Conservation (phyloP, 2,888 invertebrate species). For the Dryobotodes eremita region DNA sequence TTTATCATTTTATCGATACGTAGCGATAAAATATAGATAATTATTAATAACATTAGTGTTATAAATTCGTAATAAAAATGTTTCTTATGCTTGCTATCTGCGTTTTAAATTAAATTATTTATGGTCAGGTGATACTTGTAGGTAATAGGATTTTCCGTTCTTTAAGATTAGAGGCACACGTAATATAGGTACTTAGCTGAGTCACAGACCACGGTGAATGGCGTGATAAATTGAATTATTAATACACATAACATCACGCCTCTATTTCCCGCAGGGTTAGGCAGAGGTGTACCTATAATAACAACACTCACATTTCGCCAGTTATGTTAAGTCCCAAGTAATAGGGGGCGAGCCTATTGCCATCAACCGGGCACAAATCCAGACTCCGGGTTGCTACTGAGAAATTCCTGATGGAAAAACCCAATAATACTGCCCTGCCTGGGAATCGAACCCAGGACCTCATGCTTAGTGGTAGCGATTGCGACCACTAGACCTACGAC, state of each 20-base stretch:
- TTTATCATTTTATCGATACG: constrained; percentile 26
- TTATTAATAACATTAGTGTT: not conserved
- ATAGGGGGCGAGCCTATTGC: no score
- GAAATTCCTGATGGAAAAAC: not conserved
- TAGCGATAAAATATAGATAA: constrained; percentile 30
- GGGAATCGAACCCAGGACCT: not conserved
- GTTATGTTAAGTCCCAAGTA: no score
- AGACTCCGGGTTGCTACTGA: not conserved
- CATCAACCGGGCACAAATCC: no score
- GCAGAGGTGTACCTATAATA: no score
- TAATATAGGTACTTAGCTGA: constrained; percentile 18
- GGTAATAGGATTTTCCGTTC: constrained; percentile 6
- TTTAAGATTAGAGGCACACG: not conserved
- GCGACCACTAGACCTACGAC: not conserved
- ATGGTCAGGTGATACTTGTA: constrained; percentile 14
- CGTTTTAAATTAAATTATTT: constrained; percentile 12
- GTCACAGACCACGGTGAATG: constrained; percentile 19
- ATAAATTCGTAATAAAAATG: constrained; percentile 27
- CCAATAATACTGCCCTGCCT: no score
- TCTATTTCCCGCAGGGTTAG: no score
- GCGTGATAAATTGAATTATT: constrained; percentile 21
- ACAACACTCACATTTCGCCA: no score
- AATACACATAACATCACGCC: not conserved
- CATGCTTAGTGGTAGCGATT: not conserved
- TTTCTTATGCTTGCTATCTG: constrained; percentile 5